Conservation (phyloP, 2,113 vertebrate species). For the Elephas maximus region DNA sequence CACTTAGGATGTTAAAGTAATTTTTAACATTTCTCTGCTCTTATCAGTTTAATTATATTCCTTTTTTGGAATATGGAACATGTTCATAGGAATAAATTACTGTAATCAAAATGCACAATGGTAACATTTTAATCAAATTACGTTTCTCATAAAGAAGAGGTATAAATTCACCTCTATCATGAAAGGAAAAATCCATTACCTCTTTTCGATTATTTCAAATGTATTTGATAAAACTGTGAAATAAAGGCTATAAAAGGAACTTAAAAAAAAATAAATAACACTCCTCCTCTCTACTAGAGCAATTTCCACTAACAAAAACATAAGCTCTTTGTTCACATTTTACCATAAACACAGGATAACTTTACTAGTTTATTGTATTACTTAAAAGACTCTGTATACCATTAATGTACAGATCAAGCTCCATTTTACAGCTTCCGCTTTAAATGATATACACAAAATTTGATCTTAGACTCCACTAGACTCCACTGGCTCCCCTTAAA, state of each 20-base stretch:
- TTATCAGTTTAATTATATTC: constrained; percentile 36
- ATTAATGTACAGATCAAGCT: constrained; percentile 16
- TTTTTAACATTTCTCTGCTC: constrained; percentile 29
- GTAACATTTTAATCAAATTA: constrained; percentile 64
- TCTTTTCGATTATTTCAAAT: constrained; percentile 39
- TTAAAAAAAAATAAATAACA: background rate
- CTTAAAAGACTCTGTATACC: constrained; percentile 12
- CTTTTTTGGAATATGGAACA: constrained; percentile 24
- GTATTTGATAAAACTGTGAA: background rate
- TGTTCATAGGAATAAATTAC: constrained; percentile 40
- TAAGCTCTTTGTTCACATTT: constrained; percentile 48
- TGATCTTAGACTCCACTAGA: constrained; percentile 33
- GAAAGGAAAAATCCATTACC: constrained; percentile 54
- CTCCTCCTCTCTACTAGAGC: background rate
- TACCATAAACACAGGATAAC: constrained; percentile 53
- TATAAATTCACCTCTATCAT: background rate
- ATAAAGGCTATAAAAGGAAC: constrained; percentile 59
- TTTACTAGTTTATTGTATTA: constrained; percentile 26
- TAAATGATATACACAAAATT: constrained; percentile 69
- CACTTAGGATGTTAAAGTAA: background rate
- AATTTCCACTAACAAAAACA: constrained; percentile 52
- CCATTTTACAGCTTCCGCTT: constrained; percentile 69
- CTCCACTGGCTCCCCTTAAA: background rate
- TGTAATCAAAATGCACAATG: constrained; percentile 34
- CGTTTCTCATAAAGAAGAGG: background rate